Conservation (phyloP, 30 jellyfish, hydroid and myxozoan species). For the Aurelia sp. region DNA sequence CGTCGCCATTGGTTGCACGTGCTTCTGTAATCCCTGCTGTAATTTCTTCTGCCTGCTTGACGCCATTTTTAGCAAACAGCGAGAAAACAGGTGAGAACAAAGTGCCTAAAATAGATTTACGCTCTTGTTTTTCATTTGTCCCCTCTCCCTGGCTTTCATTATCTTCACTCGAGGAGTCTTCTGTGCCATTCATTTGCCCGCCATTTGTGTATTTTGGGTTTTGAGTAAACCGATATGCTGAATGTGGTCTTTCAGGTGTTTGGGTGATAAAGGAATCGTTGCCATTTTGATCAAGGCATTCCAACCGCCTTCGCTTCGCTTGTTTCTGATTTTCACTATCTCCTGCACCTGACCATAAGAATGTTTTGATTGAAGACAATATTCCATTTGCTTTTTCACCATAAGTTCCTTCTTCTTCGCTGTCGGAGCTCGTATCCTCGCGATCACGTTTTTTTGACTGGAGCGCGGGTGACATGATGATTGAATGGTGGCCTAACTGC, state of each 20-base stretch:
- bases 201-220: conserved; percentile 13
- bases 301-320: conserved; percentile 54
- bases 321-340: conserved; percentile 56
- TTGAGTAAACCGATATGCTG: conserved; percentile 32
- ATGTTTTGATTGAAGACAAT: conserved; percentile 76
- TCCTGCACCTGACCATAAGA: conserved; percentile 76
- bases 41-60: conserved; percentile 41
- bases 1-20: conserved; percentile 39
- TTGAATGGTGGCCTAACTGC: conserved; percentile 34
- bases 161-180: conserved; percentile 15
- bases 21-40: conserved; percentile 51
- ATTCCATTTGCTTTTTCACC: conserved; percentile 71
- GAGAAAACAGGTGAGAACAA: conserved; percentile 97
- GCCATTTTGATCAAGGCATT: conserved; percentile 80
- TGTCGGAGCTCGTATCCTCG: conserved; percentile 49
- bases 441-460: conserved; percentile 79
- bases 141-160: conserved; percentile 12
- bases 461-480: conserved; percentile 83
- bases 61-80: conserved; percentile 79
- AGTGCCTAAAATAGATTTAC: conserved; percentile 89
- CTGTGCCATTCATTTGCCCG: conserved; percentile 8
- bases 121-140: conserved; percentile 39
- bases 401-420: conserved; percentile 29
- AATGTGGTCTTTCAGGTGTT: conserved; percentile 56
- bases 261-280: conserved; percentile 65